Evolutionary conservation across 2,113 vertebrate genomes (phyloP), one percentile per base, ranked within the genome.

Genomic region (Ifrita kowaldi): DNA sequence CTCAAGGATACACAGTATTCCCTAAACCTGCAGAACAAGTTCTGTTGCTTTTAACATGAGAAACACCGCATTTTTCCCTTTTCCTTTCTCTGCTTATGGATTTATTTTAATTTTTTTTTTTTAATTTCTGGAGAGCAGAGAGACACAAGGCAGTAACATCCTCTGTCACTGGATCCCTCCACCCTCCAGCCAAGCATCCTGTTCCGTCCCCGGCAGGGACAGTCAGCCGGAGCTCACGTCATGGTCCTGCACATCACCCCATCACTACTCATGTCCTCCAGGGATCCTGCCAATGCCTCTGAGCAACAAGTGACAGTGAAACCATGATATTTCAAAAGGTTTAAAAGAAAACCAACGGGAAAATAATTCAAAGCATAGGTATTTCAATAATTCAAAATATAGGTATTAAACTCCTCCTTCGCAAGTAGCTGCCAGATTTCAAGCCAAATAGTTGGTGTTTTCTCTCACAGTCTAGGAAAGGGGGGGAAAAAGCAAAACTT

Each of bases 321-420:
- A 57, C 8, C 33, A 47, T 37, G 63, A 55, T 77, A 47, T 74
- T 89, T 85, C 71, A 64, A 62, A 62, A 80, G 55, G 28, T 76
- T 62, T 37, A 16, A 57, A 70, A 84, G 23, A 87, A 23, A 33
- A 33, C 32, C 68, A 56, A 16, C 21, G 62, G 49, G 49, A 84
- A 81, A 93, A 90, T 80, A 81, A 80, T 87, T 96, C 80, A 84
- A 93, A 93, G 88, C 74, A 81, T n/a, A n/a, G n/a, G n/a, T n/a
- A n/a, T n/a, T n/a, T n/a, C n/a, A n/a, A n/a, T n/a, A n/a, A n/a
- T n/a, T n/a, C n/a, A n/a, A n/a, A n/a, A n/a, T 53, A 68, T 16
- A 83, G 68, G 75, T 83, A 64, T 55, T 75, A 39, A 86, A 60
- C 32, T 53, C 39, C 76, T 88, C 33, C 71, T 87, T 41, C 1